A percentile compares a stretch with the other conserved stretches of the same genome.
Evolutionary conservation across 2,888 invertebrate species (phyloP).

Genomic region (Eumerus sabulonum): DNA sequence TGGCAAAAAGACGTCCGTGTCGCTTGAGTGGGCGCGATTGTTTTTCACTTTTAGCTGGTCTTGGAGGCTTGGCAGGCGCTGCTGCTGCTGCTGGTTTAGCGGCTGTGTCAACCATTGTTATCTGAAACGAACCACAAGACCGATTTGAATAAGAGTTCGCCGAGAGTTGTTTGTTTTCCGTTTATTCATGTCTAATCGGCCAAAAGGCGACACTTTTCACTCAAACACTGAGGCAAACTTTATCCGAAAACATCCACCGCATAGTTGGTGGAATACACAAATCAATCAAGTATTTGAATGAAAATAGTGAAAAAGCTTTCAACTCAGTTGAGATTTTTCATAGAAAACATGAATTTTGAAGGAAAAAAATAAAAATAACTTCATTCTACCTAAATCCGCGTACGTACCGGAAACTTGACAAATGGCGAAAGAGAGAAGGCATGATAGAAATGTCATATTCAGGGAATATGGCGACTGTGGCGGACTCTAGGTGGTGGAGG

Average conservation of each 20-base stretch:
- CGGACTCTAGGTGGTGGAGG: background rate
- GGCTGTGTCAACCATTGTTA: slow-evolving; percentile 78
- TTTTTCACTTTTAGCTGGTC: slow-evolving; percentile 75
- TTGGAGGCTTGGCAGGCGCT: slow-evolving; percentile 73
- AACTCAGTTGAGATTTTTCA: slow-evolving; percentile 52
- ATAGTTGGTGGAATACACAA: slow-evolving; percentile 31
- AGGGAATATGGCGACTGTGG: slow-evolving; percentile 41
- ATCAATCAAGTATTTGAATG: slow-evolving; percentile 63
- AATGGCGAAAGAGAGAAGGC: slow-evolving; percentile 78
- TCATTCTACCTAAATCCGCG: slow-evolving; percentile 72
- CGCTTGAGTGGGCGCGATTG: slow-evolving; percentile 78
- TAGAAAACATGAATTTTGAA: slow-evolving; percentile 33
- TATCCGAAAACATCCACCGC: slow-evolving; percentile 73
- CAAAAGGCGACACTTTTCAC: slow-evolving; percentile 9
- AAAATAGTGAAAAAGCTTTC: slow-evolving; percentile 42
- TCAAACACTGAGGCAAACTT: slow-evolving; percentile 34
- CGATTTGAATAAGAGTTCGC: too few relatives aligned
- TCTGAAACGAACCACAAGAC: slow-evolving; percentile 67
- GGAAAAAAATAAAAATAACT: slow-evolving; percentile 40
- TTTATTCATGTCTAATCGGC: slow-evolving; percentile 18
- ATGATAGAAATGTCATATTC: slow-evolving; percentile 69
- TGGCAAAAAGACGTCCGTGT: slow-evolving; percentile 95
- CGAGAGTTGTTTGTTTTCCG: background rate
- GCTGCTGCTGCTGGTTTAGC: slow-evolving; percentile 75
- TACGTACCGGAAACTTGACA: slow-evolving; percentile 79